Evolutionary conservation across 2,113 vertebrate species (phyloP), one percentile per base, ranked within the genome.

Genomic region (Trematocara stigmaticum): DNA sequence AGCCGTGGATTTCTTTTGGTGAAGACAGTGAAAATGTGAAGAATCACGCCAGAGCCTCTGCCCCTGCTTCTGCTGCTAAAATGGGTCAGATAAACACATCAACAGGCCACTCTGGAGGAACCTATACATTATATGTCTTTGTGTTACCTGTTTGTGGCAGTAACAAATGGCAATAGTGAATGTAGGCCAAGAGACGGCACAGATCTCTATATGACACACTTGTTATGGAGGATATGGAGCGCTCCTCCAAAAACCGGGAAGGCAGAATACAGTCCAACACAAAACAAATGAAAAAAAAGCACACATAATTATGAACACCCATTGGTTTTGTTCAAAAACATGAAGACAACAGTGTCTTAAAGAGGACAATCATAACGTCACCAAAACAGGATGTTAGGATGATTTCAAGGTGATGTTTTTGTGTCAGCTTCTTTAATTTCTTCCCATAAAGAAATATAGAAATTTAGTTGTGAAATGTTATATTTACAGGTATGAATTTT

Each of bases 111-210:
- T 78, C 74, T 10, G 26, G 49, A 87, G 34, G 80, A 90, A 16
- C 29, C 79, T 13, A 6, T 80, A 38, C 15, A 56, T 90, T 55
- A 57, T 83, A 66, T 11, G 47, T 79, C 69, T 78, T 38, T 83
- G 83, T 89, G 84, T 88, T 66, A 95, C 95, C 95, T 93, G 87
- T 88, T 93, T 96, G 83, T 94, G 91, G 7, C 51, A 61, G 23
- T 94, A 86, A 80, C 93, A 96, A 82, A 97, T 92, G 53, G 95
- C 93, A 85, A 91, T 90, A 71, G 93, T 95, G 93, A 97, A 97
- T 93, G 88, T 92, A 55, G 96, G 96, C 96, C 97, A 97, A 15
- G 95, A 96, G 91, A 96, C 95, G 86, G 95, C 87, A 64, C 96
- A 87, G 45, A 95, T 93, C 91, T 96, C 93, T 71, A 91, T 94